Percentiles rank a stretch among this genome's conserved stretches.
Evolutionary conservation across 2,797 vertebrate species (phyloP).

Genomic region (Neosilurus hyrtlii): DNA sequence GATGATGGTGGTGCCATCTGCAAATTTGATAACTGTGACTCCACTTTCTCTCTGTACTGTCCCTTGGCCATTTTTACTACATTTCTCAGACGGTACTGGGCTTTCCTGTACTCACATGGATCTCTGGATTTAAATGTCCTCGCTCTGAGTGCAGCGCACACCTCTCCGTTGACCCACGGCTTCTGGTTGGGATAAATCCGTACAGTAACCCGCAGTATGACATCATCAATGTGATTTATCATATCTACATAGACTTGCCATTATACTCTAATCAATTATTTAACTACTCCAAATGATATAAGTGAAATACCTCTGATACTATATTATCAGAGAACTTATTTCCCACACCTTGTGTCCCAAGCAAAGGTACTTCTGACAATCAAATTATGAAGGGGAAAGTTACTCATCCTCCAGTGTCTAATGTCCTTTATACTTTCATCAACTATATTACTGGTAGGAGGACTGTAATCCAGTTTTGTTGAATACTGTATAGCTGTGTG

Average conservation of each 20-base stretch:
- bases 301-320: neutral
- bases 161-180: too few relatives aligned
- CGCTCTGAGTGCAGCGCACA: too few relatives aligned
- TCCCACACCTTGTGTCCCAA: neutral
- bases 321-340: neutral
- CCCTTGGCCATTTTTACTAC: too few relatives aligned
- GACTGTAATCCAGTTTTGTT: neutral
- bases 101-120: too few relatives aligned
- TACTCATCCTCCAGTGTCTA: neutral
- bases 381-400: neutral
- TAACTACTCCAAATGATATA: neutral
- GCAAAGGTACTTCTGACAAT: neutral
- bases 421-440: conserved; percentile 5
- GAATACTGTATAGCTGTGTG: neutral
- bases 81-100: too few relatives aligned
- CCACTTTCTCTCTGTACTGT: too few relatives aligned
- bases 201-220: too few relatives aligned
- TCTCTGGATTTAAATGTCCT: too few relatives aligned
- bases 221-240: neutral
- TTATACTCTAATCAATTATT: neutral
- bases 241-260: neutral
- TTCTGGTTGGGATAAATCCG: too few relatives aligned
- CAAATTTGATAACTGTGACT: too few relatives aligned
- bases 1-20: too few relatives aligned
- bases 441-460: neutral